These are phyloP conservation scores for Pseudocheirus occidentalis DNA, from an alignment of 2,797 vertebrate species.

Conservation along the genomic window DNA sequence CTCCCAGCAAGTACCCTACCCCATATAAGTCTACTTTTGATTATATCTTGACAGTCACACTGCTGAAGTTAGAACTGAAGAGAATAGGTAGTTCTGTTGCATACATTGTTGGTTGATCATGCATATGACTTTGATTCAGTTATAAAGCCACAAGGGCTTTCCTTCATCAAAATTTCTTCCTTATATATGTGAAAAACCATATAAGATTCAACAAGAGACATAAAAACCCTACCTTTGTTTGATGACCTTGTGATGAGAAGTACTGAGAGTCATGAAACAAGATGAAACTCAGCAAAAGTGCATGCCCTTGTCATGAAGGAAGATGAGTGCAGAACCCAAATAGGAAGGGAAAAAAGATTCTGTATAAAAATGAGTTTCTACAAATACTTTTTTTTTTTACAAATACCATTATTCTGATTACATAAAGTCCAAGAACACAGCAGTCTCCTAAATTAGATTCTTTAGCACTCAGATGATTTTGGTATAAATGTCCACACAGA, in stretches of 20 bases:
- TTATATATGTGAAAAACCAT: not conserved
- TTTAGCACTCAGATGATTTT: not conserved
- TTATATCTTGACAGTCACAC: not conserved
- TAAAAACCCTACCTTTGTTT: not conserved
- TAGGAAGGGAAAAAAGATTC: not conserved
- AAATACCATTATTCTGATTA: not conserved
- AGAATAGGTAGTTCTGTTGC: not conserved
- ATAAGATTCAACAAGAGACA: not conserved
- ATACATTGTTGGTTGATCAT: not conserved
- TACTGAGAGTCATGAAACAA: not conserved
- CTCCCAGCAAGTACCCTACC: not conserved
- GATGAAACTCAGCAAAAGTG: not conserved
- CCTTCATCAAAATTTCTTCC: not conserved
- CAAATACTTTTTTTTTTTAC: not conserved
- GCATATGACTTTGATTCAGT: not conserved
- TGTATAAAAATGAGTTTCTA: not conserved
- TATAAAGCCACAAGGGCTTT: not conserved
- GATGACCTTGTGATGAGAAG: not conserved
- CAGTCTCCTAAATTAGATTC: not conserved
- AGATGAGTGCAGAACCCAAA: not conserved
- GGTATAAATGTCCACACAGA: not conserved
- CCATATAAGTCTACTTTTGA: not conserved
- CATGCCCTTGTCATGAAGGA: not conserved
- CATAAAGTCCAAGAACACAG: not conserved
- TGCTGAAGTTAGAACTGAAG: not conserved